phyloP scores from a whole-genome alignment of 2,888 invertebrate species.

The Euplexia lucipara region DNA sequence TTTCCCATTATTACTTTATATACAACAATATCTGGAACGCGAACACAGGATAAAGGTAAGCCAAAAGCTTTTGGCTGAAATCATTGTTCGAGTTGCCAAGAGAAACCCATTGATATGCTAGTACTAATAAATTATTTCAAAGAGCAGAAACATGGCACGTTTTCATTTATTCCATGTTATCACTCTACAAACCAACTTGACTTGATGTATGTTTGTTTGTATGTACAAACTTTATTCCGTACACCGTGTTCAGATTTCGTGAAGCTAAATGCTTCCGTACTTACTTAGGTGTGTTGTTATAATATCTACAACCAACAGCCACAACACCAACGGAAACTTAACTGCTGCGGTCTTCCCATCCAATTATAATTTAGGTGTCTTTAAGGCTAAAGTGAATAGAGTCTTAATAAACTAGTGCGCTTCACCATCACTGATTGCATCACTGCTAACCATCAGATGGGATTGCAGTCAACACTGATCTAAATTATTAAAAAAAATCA shows the following conservation, averaged over 20 bases:
- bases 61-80: conserved; percentile 65
- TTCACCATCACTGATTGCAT: no score
- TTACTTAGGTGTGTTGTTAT: no score
- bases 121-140: conserved; percentile 43
- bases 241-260: neutral
- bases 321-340: no score
- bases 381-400: no score
- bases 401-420: no score
- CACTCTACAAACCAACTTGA: conserved; percentile 42
- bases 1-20: conserved; percentile 21
- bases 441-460: no score
- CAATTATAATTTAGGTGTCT: no score
- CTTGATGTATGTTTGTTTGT: conserved; percentile 41
- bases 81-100: conserved; percentile 59
- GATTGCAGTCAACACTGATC: no score
- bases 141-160: conserved; percentile 9
- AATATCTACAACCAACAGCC: no score
- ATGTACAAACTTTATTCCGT: conserved; percentile 19
- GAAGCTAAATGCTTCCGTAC: neutral
- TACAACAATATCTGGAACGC: conserved; percentile 28
- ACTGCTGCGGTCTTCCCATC: no score
- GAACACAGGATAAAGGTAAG: conserved; percentile 46
- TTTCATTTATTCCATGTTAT: conserved; percentile 56
- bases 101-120: conserved; percentile 42
- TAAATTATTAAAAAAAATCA: no score